Evolutionary conservation across 2,888 invertebrate genomes (phyloP), one percentile per base, ranked within the genome.

Genomic region (Diarsia dahlii): DNA sequence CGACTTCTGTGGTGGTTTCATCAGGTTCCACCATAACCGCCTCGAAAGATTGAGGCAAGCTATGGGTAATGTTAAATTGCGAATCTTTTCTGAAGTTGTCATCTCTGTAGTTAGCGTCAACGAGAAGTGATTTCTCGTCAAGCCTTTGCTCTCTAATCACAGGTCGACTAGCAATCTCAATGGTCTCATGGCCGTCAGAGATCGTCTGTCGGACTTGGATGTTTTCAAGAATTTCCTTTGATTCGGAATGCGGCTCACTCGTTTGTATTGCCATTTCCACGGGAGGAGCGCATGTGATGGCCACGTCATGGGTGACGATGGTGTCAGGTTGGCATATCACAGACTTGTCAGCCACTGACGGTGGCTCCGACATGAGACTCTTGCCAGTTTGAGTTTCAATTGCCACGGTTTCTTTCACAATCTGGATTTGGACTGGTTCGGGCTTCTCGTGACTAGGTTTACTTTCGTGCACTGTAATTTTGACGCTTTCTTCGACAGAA

Each of bases 11-110:
- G 0, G 98, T 98, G 2, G 98, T 98, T 91, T 98, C 98, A 91
- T 98, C 98, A 0, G 98, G 98, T 92, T 98, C 98, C 0, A 98
- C 97, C 91, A 98, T 97, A 8, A 98, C 97, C 0, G 98, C 98
- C 93, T 98, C 98, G 89, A 98, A 98, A 0, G 98, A 97, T 87
- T 98, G 98, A 0, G 98, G 98, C 50, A 97, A 95, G 69, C 97
- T 97, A 90, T 98, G 98, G 13, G 97, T 97, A 54, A 98, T 98
- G 87, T 97, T 98, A 23, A 98, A 91, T 88, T 98, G 97, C 0
- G 98, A 97, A 71, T 97, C 97, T 90, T 97, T 97, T 28, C 94
- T 93, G 12, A 95, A 89, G 54, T 96, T 94, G 71, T 95, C 95
- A 73, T 97, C 97, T 91, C 96, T 97, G 87, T 98, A 98, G 88